These are phyloP conservation scores for Drosophila mimetica DNA, from an alignment of 2,888 invertebrate species.

Conservation along the genomic window DNA sequence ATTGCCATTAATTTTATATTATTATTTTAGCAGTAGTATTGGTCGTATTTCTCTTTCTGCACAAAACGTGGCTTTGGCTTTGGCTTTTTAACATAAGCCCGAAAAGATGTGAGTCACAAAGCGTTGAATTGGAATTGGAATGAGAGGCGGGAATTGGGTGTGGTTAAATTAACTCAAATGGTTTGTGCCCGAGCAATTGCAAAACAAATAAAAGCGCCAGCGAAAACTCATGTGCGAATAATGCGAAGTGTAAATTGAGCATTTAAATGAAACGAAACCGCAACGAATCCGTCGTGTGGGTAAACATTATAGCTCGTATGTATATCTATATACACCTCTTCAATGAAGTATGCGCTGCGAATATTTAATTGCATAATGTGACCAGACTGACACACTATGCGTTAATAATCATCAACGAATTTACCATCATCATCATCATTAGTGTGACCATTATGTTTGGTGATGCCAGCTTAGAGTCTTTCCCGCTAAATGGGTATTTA, in stretches of 20 bases:
- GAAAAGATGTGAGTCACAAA: conserved; percentile 23
- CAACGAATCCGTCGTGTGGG: conserved; percentile 18
- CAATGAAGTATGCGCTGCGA: conserved; percentile 38
- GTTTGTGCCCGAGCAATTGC: conserved; percentile 38
- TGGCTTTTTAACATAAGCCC: conserved; percentile 15
- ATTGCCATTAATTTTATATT: conserved; percentile 53
- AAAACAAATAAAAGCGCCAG: conserved; percentile 34
- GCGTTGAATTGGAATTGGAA: conserved; percentile 12
- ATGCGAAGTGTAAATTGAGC: conserved; percentile 44
- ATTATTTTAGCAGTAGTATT: conserved; percentile 7
- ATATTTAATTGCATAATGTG: conserved; percentile 50
- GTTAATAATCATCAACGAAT: conserved; percentile 21
- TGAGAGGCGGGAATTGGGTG: conserved; percentile 23
- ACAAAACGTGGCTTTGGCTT: conserved; percentile 20
- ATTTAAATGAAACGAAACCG: conserved; percentile 45
- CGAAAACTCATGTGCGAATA: conserved; percentile 35
- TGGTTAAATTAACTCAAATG: conserved; percentile 41
- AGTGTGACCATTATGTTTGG: conserved; percentile 7
- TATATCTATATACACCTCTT: conserved; percentile 3
- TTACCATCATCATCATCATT: conserved; percentile 11
- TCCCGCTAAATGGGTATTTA: background rate
- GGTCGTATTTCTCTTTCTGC: conserved; percentile 2
- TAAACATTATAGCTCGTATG: conserved; percentile 1
- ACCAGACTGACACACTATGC: conserved; percentile 36
- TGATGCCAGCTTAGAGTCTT: background rate